phyloP scores from a whole-genome alignment of 2,113 vertebrate genomes.

The Diglossa brunneiventris region DNA sequence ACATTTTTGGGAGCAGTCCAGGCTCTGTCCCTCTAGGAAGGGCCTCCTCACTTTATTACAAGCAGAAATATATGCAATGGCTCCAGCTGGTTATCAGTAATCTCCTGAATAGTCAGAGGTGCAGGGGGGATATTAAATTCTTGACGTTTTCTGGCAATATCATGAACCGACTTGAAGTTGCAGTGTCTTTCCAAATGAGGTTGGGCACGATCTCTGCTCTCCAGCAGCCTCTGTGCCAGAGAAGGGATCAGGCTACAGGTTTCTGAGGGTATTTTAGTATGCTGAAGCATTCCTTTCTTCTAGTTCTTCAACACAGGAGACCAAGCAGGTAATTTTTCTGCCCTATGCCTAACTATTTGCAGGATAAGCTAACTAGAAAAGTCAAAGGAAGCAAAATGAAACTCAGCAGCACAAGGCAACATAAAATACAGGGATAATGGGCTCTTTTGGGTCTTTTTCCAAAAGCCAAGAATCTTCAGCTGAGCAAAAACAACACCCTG shows the following conservation, averaged over 20 bases:
- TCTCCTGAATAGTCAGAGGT: constrained; percentile 18
- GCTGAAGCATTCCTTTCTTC: constrained; percentile 16
- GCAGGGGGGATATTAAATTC: constrained; percentile 51
- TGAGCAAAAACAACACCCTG: background rate
- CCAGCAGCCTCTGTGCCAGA: background rate
- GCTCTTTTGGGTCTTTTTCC: background rate
- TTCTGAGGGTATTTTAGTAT: constrained; percentile 7
- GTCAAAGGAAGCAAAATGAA: background rate
- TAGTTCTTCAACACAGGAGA: background rate
- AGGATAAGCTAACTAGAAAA: background rate
- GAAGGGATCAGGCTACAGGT: constrained; percentile 17
- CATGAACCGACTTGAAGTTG: background rate
- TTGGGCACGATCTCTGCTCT: background rate
- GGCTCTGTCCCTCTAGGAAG: background rate
- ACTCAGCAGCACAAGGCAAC: background rate
- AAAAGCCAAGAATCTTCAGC: background rate
- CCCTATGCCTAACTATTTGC: background rate
- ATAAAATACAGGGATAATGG: background rate
- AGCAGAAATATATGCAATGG: background rate
- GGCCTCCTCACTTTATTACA: constrained; percentile 16
- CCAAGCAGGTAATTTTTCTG: background rate
- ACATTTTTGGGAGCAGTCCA: constrained; percentile 18
- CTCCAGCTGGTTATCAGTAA: constrained; percentile 44
- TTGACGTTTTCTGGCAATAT: background rate
- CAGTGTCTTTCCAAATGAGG: background rate